Evolutionary conservation across 2,888 invertebrate genomes (phyloP).

Genomic region (Physocephala rufipes): DNA sequence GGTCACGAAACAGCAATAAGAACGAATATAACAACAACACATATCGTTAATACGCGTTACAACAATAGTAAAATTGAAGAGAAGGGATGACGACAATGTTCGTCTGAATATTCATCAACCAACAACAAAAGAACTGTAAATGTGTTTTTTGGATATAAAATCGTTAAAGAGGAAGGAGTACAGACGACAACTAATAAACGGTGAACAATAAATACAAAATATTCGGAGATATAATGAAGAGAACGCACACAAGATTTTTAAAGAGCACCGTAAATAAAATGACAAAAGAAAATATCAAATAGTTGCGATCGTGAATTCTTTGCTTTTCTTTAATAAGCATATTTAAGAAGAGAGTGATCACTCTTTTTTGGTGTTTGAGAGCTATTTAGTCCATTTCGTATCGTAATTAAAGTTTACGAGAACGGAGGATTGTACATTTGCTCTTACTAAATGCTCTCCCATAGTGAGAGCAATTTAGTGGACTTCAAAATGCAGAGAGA

Average conservation of each 20-base stretch:
- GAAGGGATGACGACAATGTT: constrained; percentile 12
- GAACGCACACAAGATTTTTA: background rate
- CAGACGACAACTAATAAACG: constrained; percentile 10
- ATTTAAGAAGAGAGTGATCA: background rate
- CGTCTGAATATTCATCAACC: background rate
- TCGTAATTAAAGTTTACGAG: too few relatives aligned
- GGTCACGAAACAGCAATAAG: constrained; percentile 17
- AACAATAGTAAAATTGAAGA: constrained; percentile 5
- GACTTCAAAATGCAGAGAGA: too few relatives aligned
- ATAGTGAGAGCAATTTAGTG: background rate
- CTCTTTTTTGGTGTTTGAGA: background rate
- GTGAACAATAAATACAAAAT: background rate
- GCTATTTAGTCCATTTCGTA: background rate
- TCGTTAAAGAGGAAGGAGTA: constrained; percentile 4
- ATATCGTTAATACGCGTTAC: too few relatives aligned
- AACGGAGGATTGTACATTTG: background rate
- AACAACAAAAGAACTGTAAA: constrained; percentile 33
- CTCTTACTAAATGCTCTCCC: background rate
- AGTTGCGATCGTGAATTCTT: constrained; percentile 14
- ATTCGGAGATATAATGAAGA: background rate
- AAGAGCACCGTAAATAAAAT: constrained; percentile 32
- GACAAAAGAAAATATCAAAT: constrained; percentile 28
- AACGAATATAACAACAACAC: constrained; percentile 10
- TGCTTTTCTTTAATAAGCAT: background rate
- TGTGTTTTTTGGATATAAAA: constrained; percentile 34